Conservation (phyloP, 2,113 vertebrate species). For the Aegithalos caudatus region DNA sequence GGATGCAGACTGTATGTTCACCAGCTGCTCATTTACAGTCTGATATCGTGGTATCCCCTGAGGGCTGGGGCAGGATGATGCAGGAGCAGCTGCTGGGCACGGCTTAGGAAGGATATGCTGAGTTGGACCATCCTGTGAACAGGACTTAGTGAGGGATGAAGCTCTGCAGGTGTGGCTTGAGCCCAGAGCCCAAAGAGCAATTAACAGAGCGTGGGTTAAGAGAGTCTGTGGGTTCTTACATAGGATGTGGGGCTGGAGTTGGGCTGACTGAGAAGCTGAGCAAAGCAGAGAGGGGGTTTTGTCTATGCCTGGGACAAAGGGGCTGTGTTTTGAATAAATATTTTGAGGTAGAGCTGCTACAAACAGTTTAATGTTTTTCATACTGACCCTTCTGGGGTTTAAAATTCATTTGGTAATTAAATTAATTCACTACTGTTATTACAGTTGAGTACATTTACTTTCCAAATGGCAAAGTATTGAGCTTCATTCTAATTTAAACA, state of each 20-base stretch:
- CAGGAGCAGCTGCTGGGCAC: neutral
- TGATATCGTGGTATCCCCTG: neutral
- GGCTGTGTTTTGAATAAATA: neutral
- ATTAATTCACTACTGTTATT: neutral
- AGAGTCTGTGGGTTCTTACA: neutral
- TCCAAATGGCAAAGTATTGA: neutral
- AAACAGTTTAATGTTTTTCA: neutral
- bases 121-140: neutral
- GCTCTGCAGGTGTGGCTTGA: neutral
- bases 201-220: neutral
- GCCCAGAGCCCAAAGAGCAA: neutral
- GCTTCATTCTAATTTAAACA: neutral
- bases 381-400: neutral
- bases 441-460: neutral
- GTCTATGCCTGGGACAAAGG: neutral
- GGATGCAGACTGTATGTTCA: neutral
- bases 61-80: neutral
- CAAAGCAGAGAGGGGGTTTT: neutral
- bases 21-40: neutral
- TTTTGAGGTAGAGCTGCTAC: neutral
- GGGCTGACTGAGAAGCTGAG: neutral
- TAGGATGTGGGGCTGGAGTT: accelerated
- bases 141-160: neutral
- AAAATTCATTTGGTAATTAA: neutral
- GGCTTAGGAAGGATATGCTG: neutral